Evolutionary conservation across 1,140 invertebrate genomes (phyloP), one percentile per base, ranked within the genome.

Genomic region (Neodiprion lecontei): DNA sequence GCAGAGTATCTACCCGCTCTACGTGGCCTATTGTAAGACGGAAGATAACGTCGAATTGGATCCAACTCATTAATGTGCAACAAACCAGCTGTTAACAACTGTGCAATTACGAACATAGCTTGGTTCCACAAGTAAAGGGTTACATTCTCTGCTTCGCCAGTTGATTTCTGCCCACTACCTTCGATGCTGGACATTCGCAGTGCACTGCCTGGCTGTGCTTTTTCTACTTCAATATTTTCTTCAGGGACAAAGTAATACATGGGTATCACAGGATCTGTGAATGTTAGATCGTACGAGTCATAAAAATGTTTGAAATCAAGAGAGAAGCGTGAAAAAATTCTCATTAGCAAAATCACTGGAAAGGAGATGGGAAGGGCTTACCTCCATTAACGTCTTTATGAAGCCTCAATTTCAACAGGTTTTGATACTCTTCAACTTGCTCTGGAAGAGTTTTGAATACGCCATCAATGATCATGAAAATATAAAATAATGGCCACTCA

Each of bases 401-500:
- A 75, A 97, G 91, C 81, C 94, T 90, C 23, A 91, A 89, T 81
- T 95, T 94, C 17, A 99, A 87, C 76, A 97, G 90, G 78, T 93
- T 93, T 84, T 97, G 94, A 88, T 98, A 99, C 82, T 97, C 93
- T 76, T 97, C 94, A 17, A 97, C 94, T 90, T 98, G 96, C 68
- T 96, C 94, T n/a, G 95, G 94, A 75, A 97, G 89, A 21, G 94
- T 93, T 82, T 95, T 95, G 80, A 96, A 98, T 77, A 97, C 94
- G 75, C 97, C 96, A 88, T 99, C 97, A 78, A 99, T 98, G 48
- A 99, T 96, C 93, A 99, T 95, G 84, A 95, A 96, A 28, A 97
- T 93, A 83, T 95, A 98, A 89, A 99, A 99, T 12, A 99, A 85
- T 0, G 98, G 98, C 97, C 98, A 99, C 89, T 99, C 97, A 83